Conservation (phyloP, 1,140 invertebrate genomes). For the Megathymus violae region DNA sequence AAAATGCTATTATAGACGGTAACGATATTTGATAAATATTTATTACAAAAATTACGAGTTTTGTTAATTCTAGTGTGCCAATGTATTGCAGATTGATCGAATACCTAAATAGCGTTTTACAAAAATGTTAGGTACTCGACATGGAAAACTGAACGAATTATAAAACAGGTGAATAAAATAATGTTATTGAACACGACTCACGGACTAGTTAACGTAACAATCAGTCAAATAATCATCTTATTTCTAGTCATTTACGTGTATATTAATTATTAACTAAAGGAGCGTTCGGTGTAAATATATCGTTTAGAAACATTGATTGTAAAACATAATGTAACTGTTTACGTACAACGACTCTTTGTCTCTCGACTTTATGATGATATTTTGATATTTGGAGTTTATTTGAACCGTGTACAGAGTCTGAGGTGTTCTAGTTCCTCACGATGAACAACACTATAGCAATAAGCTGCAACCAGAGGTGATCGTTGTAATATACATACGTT, state of each 20-base stretch:
- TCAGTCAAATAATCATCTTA: slow-evolving; percentile 48
- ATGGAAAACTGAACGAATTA: slow-evolving; percentile 75
- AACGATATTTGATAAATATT: slow-evolving; percentile 24
- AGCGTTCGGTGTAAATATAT: slow-evolving; percentile 46
- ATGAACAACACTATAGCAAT: slow-evolving; percentile 54
- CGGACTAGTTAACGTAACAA: slow-evolving; percentile 42
- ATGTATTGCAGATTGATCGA: slow-evolving; percentile 7
- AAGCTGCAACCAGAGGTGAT: slow-evolving; percentile 58
- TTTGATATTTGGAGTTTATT: slow-evolving; percentile 75
- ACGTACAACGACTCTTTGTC: slow-evolving; percentile 60
- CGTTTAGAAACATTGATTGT: slow-evolving; percentile 40
- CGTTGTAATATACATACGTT: slow-evolving; percentile 38
- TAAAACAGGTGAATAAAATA: slow-evolving; percentile 66
- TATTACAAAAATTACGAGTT: slow-evolving; percentile 16
- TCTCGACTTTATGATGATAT: slow-evolving; percentile 57
- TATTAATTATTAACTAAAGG: slow-evolving; percentile 36
- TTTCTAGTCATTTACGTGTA: slow-evolving; percentile 67
- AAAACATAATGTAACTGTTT: slow-evolving; percentile 43
- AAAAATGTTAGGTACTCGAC: slow-evolving; percentile 11
- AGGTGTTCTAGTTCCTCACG: slow-evolving; percentile 42
- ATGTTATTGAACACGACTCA: slow-evolving; percentile 41
- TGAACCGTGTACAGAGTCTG: slow-evolving; percentile 53
- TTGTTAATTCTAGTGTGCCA: slow-evolving; percentile 27
- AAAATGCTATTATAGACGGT: slow-evolving; percentile 24
- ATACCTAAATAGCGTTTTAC: slow-evolving; percentile 19